A percentile compares a stretch with the other conserved stretches of the same genome.
Conservation (phyloP, 1,140 invertebrate species). For the Conus ventricosus region DNA sequence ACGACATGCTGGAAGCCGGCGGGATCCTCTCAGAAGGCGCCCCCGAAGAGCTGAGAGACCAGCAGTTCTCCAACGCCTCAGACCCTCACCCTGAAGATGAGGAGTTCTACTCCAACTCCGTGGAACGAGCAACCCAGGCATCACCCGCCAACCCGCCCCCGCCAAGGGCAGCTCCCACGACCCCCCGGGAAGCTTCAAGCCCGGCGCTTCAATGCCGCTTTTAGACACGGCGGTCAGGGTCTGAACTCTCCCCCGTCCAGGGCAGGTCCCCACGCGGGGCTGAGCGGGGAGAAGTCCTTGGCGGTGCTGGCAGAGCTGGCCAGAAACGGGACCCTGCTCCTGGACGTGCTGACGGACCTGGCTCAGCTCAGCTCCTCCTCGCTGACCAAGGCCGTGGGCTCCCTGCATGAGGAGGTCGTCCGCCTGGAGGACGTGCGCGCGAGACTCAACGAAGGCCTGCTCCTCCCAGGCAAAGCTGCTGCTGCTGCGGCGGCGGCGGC, state of each 20-base stretch:
- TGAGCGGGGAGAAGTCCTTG: conserved; percentile 17
- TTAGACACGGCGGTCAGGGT: neutral
- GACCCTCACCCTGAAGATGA: neutral
- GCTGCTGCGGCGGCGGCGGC: neutral
- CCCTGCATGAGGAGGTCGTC: conserved; percentile 53
- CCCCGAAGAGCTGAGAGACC: neutral
- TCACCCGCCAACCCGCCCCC: neutral
- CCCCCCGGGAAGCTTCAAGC: too few species aligned
- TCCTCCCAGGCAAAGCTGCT: neutral
- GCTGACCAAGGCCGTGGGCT: conserved; percentile 42
- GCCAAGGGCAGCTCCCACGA: too few species aligned
- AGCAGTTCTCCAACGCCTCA: neutral
- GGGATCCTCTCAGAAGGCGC: neutral
- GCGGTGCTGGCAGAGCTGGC: conserved; percentile 41
- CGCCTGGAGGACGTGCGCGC: conserved; percentile 46
- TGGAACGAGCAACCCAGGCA: neutral
- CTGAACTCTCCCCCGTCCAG: neutral
- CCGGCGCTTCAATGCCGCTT: too few species aligned
- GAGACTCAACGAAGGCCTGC: conserved; percentile 5
- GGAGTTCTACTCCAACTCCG: neutral
- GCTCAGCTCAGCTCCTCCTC: conserved; percentile 52
- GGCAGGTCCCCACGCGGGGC: too few species aligned
- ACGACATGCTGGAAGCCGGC: conserved; percentile 10
- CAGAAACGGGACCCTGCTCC: conserved; percentile 47
- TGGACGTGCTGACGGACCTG: conserved; percentile 51